A percentile compares a stretch with the other conserved stretches of the same genome.
Evolutionary conservation across 1,140 invertebrate genomes (phyloP).

Genomic region (Drosophila miranda): DNA sequence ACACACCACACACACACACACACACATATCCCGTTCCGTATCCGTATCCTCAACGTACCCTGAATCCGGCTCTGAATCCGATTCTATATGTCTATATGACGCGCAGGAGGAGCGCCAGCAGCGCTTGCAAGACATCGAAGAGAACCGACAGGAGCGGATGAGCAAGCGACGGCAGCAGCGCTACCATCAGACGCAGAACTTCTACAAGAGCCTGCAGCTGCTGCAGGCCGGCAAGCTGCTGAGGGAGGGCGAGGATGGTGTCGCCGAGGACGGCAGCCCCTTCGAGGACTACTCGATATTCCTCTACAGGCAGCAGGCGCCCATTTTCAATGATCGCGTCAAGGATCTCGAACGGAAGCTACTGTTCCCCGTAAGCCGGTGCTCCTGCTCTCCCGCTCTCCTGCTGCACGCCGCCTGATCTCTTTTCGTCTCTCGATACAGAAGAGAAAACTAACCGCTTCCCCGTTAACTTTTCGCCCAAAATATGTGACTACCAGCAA

Average conservation of each 20-base stretch:
- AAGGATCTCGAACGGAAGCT: constrained; percentile 90
- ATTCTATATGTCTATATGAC: constrained; percentile 44
- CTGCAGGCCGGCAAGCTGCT: constrained; percentile 85
- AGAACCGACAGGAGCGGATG: constrained; percentile 86
- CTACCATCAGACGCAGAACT: constrained; percentile 88
- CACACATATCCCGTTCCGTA: background rate
- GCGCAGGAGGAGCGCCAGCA: constrained; percentile 86
- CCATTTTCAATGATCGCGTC: constrained; percentile 89
- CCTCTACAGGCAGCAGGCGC: constrained; percentile 88
- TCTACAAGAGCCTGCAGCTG: constrained; percentile 91
- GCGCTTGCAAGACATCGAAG: constrained; percentile 87
- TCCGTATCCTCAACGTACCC: too few relatives aligned
- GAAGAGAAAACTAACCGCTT: too few relatives aligned
- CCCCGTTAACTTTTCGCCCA: too few relatives aligned
- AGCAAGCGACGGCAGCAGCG: constrained; percentile 86
- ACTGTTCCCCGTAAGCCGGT: constrained; percentile 87
- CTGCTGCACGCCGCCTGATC: constrained; percentile 31
- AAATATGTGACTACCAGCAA: too few relatives aligned
- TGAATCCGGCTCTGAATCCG: background rate
- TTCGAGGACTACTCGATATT: constrained; percentile 90
- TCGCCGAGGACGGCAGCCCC: constrained; percentile 82
- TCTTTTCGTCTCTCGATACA: constrained; percentile 1
- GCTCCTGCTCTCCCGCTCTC: background rate
- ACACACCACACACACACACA: constrained; percentile 22
- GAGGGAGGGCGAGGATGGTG: constrained; percentile 81